These are phyloP conservation scores for Laticauda laticaudata DNA, from an alignment of 2,113 vertebrate genomes.

Conservation along the genomic window DNA sequence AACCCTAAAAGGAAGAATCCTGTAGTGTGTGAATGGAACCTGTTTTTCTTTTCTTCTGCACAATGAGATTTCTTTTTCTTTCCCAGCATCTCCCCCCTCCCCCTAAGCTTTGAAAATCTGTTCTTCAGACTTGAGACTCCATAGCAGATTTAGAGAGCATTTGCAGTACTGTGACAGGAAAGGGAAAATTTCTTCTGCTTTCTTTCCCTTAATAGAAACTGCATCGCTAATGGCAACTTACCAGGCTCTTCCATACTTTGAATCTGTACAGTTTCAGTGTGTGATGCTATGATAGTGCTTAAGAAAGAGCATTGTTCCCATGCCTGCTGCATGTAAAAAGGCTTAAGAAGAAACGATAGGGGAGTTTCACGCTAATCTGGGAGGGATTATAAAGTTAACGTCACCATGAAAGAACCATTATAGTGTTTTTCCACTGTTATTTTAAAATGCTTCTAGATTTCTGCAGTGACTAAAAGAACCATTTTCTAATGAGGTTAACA, in stretches of 20 bases:
- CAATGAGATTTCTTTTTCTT: neutral
- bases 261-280: neutral
- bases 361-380: neutral
- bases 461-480: neutral
- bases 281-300: neutral
- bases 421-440: neutral
- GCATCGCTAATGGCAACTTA: neutral
- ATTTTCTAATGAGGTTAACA: neutral
- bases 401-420: neutral
- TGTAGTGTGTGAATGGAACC: neutral
- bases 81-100: too few species aligned
- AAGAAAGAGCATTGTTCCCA: neutral
- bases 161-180: neutral
- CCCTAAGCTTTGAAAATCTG: neutral
- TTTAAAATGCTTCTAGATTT: neutral
- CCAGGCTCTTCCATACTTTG: neutral
- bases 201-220: neutral
- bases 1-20: neutral
- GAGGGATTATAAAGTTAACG: neutral
- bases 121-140: neutral
- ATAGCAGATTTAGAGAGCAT: neutral
- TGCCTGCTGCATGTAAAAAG: neutral
- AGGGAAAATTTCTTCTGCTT: neutral
- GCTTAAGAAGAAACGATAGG: neutral
- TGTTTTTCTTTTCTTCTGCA: neutral